A percentile compares a stretch with the other conserved stretches of the same genome.
phyloP scores from a whole-genome alignment of 2,888 invertebrate genomes.

The Agonum fuliginosum region DNA sequence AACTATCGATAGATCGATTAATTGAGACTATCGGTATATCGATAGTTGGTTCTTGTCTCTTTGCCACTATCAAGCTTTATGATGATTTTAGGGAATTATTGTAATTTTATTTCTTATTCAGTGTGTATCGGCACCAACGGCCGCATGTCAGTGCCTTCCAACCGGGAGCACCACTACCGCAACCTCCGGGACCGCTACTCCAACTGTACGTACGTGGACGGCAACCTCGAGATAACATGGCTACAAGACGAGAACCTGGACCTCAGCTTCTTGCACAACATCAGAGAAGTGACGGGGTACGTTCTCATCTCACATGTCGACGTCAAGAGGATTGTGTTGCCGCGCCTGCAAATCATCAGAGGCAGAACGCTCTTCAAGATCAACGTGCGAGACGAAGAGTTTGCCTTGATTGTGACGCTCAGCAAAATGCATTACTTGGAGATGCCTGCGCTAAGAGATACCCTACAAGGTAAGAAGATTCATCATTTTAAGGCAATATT shows the following conservation, averaged over 20 bases:
- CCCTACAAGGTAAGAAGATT: conserved; percentile 69
- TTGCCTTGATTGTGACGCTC: conserved; percentile 90
- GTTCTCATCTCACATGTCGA: conserved; percentile 96
- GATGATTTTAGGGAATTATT: too few species aligned
- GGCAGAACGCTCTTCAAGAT: conserved; percentile 93
- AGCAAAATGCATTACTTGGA: conserved; percentile 91
- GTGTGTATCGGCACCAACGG: conserved; percentile 97
- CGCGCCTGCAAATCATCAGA: conserved; percentile 93
- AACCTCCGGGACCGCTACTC: conserved; percentile 95
- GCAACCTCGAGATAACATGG: conserved; percentile 98
- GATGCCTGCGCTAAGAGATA: conserved; percentile 91
- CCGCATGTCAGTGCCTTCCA: conserved; percentile 93
- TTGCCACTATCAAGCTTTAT: too few species aligned
- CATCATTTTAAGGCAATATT: too few species aligned
- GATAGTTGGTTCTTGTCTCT: too few species aligned
- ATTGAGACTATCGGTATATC: too few species aligned
- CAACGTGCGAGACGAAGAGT: conserved; percentile 87
- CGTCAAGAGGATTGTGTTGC: conserved; percentile 88
- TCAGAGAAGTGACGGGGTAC: conserved; percentile 96
- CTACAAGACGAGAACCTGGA: conserved; percentile 90
- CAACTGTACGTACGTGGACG: conserved; percentile 98
- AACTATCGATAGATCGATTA: too few species aligned
- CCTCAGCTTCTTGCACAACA: conserved; percentile 93
- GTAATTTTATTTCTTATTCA: too few species aligned
- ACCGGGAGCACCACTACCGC: conserved; percentile 93